Percentiles rank a stretch among this genome's conserved stretches.
Evolutionary conservation across 2,113 vertebrate species (phyloP).

Genomic region (Acrocephalus kingi): DNA sequence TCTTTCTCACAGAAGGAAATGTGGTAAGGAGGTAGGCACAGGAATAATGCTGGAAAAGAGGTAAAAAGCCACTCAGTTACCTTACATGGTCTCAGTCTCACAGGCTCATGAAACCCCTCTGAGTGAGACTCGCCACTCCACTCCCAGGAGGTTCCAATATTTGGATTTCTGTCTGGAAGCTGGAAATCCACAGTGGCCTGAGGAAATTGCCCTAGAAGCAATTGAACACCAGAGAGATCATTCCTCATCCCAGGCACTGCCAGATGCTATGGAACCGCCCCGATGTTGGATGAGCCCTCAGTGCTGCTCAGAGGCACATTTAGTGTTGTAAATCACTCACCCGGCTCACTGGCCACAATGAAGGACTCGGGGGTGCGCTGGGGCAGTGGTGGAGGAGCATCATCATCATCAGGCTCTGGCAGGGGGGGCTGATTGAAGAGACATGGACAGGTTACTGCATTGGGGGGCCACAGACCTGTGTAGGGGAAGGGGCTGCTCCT

Average conservation of each 20-base stretch:
- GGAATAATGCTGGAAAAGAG: not conserved
- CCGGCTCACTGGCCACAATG: conserved; percentile 73
- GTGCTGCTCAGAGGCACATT: not conserved
- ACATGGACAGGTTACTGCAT: not conserved
- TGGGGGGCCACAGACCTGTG: not conserved
- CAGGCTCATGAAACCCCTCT: not conserved
- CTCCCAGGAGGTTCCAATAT: conserved; percentile 76
- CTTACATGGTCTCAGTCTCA: conserved; percentile 74
- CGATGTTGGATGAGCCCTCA: not conserved
- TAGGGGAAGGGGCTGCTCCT: not conserved
- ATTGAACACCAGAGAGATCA: not conserved
- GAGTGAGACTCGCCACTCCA: conserved; percentile 72
- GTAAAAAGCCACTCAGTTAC: conserved; percentile 44
- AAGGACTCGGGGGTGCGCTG: conserved; percentile 92
- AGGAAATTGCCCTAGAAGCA: conserved; percentile 42
- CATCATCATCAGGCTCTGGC: conserved; percentile 70
- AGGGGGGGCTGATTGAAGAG: conserved; percentile 20
- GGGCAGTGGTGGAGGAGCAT: conserved; percentile 87
- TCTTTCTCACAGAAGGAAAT: not conserved
- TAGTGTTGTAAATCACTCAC: conserved; percentile 49
- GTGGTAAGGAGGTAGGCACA: not conserved
- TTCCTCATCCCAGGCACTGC: not conserved
- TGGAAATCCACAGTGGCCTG: not conserved
- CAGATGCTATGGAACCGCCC: rapidly evolving
- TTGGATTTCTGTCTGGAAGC: conserved; percentile 12